Evolutionary conservation across 2,113 vertebrate genomes (phyloP).

Genomic region (Dunckerocampus dactyliophorus): DNA sequence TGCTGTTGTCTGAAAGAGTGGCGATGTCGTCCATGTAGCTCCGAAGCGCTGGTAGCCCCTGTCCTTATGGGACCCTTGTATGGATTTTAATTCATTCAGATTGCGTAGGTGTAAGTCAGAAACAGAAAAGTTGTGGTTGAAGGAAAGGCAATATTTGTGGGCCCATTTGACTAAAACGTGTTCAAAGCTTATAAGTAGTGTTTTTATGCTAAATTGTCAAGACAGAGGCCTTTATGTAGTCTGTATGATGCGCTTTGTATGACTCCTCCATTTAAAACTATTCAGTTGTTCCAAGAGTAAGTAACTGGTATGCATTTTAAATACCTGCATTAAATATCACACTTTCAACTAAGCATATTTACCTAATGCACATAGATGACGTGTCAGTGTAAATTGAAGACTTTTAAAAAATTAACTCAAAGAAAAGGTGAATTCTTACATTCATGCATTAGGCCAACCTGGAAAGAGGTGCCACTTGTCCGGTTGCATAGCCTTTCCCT

Average conservation of each 20-base stretch:
- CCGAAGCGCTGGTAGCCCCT: too few species aligned
- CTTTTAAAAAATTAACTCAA: neutral
- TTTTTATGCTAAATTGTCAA: neutral
- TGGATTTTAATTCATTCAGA: too few species aligned
- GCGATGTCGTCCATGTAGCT: too few species aligned
- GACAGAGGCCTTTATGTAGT: neutral
- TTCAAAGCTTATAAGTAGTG: too few species aligned
- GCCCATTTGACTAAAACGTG: too few species aligned
- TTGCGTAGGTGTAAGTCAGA: too few species aligned
- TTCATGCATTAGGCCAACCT: slow-evolving; percentile 38
- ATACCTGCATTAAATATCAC: neutral
- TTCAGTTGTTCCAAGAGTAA: neutral
- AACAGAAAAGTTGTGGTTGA: too few species aligned
- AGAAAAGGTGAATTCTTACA: slow-evolving; percentile 47
- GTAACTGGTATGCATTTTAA: neutral
- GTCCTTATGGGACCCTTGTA: too few species aligned
- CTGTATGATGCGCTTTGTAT: neutral
- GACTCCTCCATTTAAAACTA: neutral
- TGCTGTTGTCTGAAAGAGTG: too few species aligned
- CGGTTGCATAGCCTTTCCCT: slow-evolving; percentile 14
- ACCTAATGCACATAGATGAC: too few species aligned
- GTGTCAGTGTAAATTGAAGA: too few species aligned
- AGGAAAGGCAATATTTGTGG: too few species aligned
- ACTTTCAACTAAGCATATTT: neutral
- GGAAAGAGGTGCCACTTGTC: slow-evolving; percentile 15